A percentile compares a stretch with the other conserved stretches of the same genome.
These are phyloP conservation scores for Ypsolopha scabrella DNA, from an alignment of 2,888 invertebrate genomes.

Conservation along the genomic window DNA sequence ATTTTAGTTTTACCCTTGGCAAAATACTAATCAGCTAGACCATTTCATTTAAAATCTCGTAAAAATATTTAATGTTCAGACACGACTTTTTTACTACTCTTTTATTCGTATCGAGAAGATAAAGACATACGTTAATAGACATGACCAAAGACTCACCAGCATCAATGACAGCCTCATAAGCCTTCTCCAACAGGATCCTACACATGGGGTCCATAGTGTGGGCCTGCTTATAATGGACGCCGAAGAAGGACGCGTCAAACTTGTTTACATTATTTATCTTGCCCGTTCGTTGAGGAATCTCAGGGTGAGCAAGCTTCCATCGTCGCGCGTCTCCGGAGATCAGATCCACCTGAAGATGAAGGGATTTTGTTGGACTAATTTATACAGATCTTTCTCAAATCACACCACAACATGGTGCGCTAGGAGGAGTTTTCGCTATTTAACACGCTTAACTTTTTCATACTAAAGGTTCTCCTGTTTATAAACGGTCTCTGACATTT, in stretches of 20 bases:
- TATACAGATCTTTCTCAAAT: not conserved
- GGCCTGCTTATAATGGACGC: slow-evolving; percentile 80
- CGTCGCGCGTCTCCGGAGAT: slow-evolving; percentile 83
- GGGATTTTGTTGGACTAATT: not conserved
- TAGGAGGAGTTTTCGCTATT: not conserved
- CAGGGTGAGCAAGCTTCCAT: slow-evolving; percentile 80
- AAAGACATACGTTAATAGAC: no score
- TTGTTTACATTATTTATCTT: slow-evolving; percentile 77
- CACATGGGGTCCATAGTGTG: slow-evolving; percentile 85
- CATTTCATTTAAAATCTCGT: no score
- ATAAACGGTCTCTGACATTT: no score
- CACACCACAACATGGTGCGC: no score
- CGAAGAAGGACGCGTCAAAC: slow-evolving; percentile 83
- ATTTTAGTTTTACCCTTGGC: no score
- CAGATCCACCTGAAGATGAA: slow-evolving; percentile 75
- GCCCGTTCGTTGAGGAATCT: slow-evolving; percentile 80
- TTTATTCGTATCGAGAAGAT: no score
- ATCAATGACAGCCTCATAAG: slow-evolving; percentile 84
- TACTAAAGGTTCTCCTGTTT: no score
- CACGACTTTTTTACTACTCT: no score
- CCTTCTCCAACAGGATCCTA: slow-evolving; percentile 80
- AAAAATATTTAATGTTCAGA: no score
- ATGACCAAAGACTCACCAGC: slow-evolving; percentile 65
- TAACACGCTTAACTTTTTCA: not conserved
- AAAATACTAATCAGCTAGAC: no score